Conservation (phyloP, 35 echinoderm and acorn worm species). For the Lytechinus pictus region DNA sequence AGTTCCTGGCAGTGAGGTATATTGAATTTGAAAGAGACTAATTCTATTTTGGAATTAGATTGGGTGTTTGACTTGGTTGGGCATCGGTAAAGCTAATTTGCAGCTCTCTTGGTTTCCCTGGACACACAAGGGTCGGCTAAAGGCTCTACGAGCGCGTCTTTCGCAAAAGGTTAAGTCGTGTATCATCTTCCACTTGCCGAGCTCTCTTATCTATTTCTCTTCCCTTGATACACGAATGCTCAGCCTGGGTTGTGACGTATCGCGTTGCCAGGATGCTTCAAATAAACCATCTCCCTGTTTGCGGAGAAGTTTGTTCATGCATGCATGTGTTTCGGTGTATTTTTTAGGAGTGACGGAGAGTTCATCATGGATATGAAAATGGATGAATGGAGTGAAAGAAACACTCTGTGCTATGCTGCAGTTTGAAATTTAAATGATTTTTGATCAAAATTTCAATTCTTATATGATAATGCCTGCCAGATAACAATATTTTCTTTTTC, state of each 20-base stretch:
- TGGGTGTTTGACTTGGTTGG: conserved; percentile 9
- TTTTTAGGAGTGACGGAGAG: background rate
- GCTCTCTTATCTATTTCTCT: background rate
- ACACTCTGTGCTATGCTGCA: no score
- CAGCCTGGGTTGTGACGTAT: background rate
- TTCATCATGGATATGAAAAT: background rate
- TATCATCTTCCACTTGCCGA: background rate
- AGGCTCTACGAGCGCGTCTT: background rate
- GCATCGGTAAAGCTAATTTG: background rate
- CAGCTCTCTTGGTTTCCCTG: background rate
- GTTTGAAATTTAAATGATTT: no score
- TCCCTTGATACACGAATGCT: background rate
- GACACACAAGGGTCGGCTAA: background rate
- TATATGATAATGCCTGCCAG: no score
- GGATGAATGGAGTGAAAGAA: background rate
- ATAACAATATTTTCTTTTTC: no score
- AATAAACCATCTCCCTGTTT: background rate
- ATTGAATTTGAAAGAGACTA: conserved; percentile 4
- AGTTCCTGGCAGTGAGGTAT: background rate
- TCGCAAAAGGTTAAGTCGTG: background rate
- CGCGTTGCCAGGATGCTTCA: background rate
- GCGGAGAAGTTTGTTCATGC: background rate
- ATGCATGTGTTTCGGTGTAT: background rate
- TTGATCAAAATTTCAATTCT: no score
- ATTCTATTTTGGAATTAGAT: conserved; percentile 20